Base-by-base conservation (phyloP, 2,113 vertebrate genomes). In the Indri indri region DNA sequence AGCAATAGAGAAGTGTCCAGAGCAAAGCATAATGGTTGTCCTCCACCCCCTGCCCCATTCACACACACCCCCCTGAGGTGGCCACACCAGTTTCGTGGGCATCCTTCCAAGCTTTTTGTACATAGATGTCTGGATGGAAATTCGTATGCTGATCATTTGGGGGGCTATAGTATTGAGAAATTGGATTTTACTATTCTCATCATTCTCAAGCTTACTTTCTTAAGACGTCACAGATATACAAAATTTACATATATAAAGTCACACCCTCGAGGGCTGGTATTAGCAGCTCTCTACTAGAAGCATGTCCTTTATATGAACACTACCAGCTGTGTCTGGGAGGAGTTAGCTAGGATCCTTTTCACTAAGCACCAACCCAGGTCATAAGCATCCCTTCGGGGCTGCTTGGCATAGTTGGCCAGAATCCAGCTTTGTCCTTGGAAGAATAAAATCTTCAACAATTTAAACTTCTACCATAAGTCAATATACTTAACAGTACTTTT, bases 361-460 rank as follows among this genome's bases (percentile, higher is more conserved):
- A 81, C 34, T 63, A 88, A 45, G 77, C 30, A 32, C 30, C 47
- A 52, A 54, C 50, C 86, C 2, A 27, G 18, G 25, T 79, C 73
- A 80, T 25, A 68, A 82, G 50, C 16, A 30, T 83, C 65, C 37
- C 40, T 70, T 45, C 92, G 57, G 37, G 22, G 42, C 45, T 93
- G 6, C 74, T 86, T 16, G 83, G 16, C 71, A 65, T 34, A 84
- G 6, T 16, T 52, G 65, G 52, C 76, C 14, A 0, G 18, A 84
- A 10, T 84, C 47, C 42, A 79, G n/a, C 63, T 74, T 92, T 71
- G 63, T 83, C 65, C 70, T 89, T 61, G 70, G 59, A 76, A 76
- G 45, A 91, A 79, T 73, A 96, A 92, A 77, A 37, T 57, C 61
- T 74, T 81, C 61, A 92, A 87, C 50, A 92, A 61, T 63, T 73